Conservation (phyloP, 2,113 vertebrate genomes). For the Morphnarchus princeps region DNA sequence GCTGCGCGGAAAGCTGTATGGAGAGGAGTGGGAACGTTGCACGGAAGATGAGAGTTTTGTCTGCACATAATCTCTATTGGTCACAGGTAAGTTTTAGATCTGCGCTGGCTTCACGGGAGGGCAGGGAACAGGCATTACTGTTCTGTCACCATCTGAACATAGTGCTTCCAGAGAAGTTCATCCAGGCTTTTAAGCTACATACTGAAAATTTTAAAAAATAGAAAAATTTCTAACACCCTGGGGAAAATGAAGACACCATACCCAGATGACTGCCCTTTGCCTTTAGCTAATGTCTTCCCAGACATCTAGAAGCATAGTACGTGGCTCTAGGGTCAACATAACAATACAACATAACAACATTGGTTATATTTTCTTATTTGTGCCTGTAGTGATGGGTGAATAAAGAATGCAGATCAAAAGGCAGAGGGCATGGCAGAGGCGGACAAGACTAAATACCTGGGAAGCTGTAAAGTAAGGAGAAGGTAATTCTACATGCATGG, state of each 20-base stretch:
- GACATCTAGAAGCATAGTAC: background rate
- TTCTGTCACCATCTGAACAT: background rate
- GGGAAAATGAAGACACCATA: background rate
- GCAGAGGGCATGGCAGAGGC: background rate
- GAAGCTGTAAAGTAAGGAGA: background rate
- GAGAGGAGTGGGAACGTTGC: background rate
- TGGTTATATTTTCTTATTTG: background rate
- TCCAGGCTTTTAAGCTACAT: background rate
- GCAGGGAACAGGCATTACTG: background rate
- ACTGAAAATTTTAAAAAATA: background rate
- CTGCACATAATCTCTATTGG: background rate
- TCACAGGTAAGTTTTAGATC: background rate
- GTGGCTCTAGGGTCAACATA: background rate
- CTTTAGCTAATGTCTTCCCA: background rate
- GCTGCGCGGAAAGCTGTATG: background rate
- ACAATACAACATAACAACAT: background rate
- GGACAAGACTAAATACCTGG: background rate
- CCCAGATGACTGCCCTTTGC: background rate
- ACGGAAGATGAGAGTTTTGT: background rate
- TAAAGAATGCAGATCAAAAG: background rate
- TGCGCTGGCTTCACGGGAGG: background rate
- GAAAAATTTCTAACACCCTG: background rate
- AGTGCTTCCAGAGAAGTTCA: background rate
- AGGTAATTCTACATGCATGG: background rate
- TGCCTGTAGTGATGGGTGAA: background rate